These are phyloP conservation scores for Mirounga angustirostris DNA, from an alignment of 2,113 vertebrate genomes.

Conservation along the genomic window DNA sequence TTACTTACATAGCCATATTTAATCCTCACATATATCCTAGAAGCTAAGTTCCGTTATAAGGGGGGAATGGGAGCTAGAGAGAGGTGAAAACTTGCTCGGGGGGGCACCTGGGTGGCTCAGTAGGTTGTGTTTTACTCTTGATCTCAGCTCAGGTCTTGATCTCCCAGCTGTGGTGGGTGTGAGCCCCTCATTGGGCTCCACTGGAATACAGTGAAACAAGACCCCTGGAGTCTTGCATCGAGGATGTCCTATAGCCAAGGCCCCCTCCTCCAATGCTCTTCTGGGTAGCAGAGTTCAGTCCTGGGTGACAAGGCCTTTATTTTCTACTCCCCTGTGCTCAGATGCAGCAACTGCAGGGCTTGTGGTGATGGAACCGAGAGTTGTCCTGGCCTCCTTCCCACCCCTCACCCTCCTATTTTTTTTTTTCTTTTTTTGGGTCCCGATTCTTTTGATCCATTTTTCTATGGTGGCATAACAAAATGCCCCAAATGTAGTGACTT, in stretches of 20 bases:
- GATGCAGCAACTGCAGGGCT: accelerated
- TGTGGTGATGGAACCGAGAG: background rate
- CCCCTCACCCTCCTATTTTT: accelerated
- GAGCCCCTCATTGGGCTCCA: background rate
- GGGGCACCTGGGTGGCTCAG: background rate
- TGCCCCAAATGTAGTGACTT: background rate
- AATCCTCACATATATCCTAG: background rate
- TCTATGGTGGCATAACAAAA: background rate
- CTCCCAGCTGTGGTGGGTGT: background rate
- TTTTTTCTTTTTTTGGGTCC: background rate
- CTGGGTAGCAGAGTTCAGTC: background rate
- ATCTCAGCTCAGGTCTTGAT: background rate
- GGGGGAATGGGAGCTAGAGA: background rate
- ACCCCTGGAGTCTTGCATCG: too few relatives aligned
- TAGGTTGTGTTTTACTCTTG: background rate
- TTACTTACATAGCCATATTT: background rate
- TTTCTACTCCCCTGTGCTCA: background rate
- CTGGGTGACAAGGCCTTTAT: background rate
- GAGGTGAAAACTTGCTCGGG: background rate
- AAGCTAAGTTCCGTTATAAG: background rate
- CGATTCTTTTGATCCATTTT: background rate
- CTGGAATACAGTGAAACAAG: background rate
- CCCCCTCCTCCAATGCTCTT: accelerated
- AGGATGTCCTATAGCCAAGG: accelerated
- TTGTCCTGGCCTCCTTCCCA: background rate